phyloP scores from a whole-genome alignment of 2,888 invertebrate genomes.

The Escarpia spicata region DNA sequence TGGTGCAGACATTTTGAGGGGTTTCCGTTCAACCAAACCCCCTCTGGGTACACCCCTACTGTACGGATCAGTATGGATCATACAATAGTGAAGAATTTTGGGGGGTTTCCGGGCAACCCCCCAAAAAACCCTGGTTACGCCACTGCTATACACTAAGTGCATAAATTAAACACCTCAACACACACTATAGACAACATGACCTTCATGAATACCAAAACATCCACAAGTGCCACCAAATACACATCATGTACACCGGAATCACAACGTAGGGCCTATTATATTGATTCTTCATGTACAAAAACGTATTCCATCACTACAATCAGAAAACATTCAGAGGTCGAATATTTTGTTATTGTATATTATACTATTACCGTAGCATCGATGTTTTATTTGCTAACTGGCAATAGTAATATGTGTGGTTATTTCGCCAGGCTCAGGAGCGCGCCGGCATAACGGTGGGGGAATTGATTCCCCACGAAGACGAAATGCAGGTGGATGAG shows the following conservation, averaged over 20 bases:
- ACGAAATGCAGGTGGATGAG: background rate
- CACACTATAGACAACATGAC: too few relatives aligned
- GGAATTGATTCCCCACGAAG: background rate
- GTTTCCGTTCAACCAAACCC: too few relatives aligned
- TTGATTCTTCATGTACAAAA: background rate
- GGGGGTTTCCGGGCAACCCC: too few relatives aligned
- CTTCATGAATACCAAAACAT: background rate
- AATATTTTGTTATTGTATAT: background rate
- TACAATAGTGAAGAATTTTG: too few relatives aligned
- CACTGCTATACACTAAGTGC: too few relatives aligned
- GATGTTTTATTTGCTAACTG: background rate
- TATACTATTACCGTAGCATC: background rate
- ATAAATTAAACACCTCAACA: too few relatives aligned
- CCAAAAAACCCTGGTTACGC: too few relatives aligned
- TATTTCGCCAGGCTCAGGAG: background rate
- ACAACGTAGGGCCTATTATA: background rate
- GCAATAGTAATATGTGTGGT: background rate
- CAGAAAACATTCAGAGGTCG: background rate
- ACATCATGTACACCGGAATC: background rate
- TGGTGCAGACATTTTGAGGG: too few relatives aligned
- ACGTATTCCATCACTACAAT: background rate
- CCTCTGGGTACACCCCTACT: too few relatives aligned
- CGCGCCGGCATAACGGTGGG: background rate
- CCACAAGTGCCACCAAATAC: background rate
- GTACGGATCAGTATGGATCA: too few relatives aligned